These are phyloP conservation scores for Lates japonicus DNA, from an alignment of 2,797 vertebrate species.

Conservation along the genomic window DNA sequence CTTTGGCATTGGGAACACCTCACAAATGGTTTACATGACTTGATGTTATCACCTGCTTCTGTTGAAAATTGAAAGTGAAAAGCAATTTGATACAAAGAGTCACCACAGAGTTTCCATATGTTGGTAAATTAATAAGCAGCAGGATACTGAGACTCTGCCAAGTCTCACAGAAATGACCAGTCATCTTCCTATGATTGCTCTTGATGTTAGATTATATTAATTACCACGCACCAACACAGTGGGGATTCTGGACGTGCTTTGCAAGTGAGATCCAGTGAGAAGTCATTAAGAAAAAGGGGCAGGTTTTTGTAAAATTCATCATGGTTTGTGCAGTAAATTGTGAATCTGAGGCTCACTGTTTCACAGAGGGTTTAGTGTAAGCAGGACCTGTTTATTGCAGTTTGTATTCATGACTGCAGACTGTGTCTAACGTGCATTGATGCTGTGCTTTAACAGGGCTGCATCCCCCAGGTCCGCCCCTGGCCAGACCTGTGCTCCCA, in stretches of 20 bases:
- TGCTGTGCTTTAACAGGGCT: constrained; percentile 87
- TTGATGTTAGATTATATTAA: constrained; percentile 98
- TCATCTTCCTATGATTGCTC: constrained; percentile 96
- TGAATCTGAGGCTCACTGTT: constrained; percentile 39
- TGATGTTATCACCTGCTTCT: constrained; percentile 86
- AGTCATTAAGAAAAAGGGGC: constrained; percentile 81
- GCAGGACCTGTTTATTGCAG: constrained; percentile 33
- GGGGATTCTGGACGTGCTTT: constrained; percentile 86
- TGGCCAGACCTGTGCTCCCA: constrained; percentile 95
- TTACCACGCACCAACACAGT: constrained; percentile 92
- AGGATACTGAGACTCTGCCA: constrained; percentile 98
- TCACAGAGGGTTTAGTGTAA: constrained; percentile 24
- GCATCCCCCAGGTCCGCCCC: constrained; percentile 97
- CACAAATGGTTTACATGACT: constrained; percentile 86
- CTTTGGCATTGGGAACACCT: constrained; percentile 82
- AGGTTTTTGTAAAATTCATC: constrained; percentile 69
- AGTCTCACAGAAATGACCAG: constrained; percentile 96
- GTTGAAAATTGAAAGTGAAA: constrained; percentile 88
- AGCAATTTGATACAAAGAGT: constrained; percentile 93
- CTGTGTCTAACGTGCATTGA: constrained; percentile 46
- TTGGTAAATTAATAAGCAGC: constrained; percentile 99
- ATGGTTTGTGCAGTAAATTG: constrained; percentile 63
- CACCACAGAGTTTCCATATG: constrained; percentile 99
- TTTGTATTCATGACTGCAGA: constrained; percentile 44
- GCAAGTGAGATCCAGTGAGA: constrained; percentile 84